Conservation (phyloP, 2,797 vertebrate species). For the Tenualosa ilisha region DNA sequence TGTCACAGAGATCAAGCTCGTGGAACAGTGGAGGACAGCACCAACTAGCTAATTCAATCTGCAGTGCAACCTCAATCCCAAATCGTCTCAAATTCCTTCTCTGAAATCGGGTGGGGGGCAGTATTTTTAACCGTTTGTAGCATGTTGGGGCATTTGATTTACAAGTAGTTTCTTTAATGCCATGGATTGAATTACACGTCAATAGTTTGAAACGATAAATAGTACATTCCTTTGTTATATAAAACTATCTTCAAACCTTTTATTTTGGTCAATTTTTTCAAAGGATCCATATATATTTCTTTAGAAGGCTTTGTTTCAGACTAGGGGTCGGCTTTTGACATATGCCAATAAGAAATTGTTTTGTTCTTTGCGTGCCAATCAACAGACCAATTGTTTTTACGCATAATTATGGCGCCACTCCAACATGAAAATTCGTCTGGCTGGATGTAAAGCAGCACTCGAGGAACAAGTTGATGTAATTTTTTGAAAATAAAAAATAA, state of each 20-base stretch:
- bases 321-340: neutral
- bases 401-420: too few species aligned
- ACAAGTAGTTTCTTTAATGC: neutral
- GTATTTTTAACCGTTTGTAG: neutral
- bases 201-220: neutral
- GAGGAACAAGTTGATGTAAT: too few species aligned
- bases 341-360: too few species aligned
- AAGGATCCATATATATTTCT: neutral
- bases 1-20: constrained; percentile 22
- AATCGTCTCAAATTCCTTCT: constrained; percentile 21
- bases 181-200: neutral
- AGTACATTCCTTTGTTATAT: neutral
- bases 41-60: constrained; percentile 46
- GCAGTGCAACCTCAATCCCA: constrained; percentile 45
- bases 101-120: constrained; percentile 12
- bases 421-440: too few species aligned
- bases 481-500: too few species aligned
- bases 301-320: too few species aligned
- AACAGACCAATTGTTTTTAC: too few species aligned
- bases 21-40: constrained; percentile 35
- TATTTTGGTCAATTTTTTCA: neutral
- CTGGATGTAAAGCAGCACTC: too few species aligned
- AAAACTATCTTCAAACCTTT: neutral
- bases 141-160: neutral
- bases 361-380: too few species aligned